These are phyloP conservation scores for Platyscapa corneri DNA, from an alignment of 1,140 invertebrate species.

Conservation along the genomic window DNA sequence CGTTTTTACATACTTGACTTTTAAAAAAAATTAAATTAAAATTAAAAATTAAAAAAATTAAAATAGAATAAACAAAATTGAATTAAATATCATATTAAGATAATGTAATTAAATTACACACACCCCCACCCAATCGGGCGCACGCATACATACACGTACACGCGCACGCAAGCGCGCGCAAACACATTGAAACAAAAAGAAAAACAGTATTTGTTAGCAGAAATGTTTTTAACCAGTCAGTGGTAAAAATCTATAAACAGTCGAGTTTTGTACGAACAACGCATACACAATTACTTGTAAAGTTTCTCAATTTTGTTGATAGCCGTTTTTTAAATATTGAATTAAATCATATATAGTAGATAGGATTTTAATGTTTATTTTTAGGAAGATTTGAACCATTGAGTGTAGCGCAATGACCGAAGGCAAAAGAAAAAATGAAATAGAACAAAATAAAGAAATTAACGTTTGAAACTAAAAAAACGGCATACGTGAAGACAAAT, in stretches of 20 bases:
- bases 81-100: conserved; percentile 23
- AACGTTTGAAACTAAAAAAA: conserved; percentile 18
- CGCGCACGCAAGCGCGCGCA: neutral
- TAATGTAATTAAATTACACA: conserved; percentile 18
- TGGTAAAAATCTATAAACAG: neutral
- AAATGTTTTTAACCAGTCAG: conserved; percentile 29
- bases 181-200: neutral
- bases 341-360: neutral
- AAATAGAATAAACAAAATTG: conserved; percentile 13
- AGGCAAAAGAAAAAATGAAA: conserved; percentile 26
- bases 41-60: no score
- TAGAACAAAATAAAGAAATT: conserved; percentile 10
- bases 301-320: neutral
- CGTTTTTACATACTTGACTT: neutral
- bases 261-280: conserved; percentile 18
- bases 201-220: conserved; percentile 45
- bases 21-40: no score
- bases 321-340: neutral
- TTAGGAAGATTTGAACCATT: conserved; percentile 6
- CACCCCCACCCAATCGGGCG: conserved; percentile 12
- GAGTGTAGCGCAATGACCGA: conserved; percentile 17
- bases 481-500: conserved; percentile 2
- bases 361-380: conserved; percentile 16
- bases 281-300: neutral
- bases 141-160: neutral